Conservation (phyloP, 2,888 invertebrate genomes). For the Tiliacea citrago region DNA sequence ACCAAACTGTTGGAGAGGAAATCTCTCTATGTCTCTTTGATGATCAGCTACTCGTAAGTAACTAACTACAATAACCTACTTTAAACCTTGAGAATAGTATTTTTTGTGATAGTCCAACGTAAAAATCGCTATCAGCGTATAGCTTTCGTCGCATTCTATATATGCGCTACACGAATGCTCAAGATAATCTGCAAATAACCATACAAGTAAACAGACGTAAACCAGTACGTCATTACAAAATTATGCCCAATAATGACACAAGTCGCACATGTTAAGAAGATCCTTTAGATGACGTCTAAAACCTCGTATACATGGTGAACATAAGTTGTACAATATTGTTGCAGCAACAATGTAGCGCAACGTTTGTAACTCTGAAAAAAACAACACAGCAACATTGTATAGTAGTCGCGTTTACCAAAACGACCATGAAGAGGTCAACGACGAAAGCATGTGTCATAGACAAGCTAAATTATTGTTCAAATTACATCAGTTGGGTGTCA, state of each 20-base stretch:
- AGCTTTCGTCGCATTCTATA: conserved; percentile 26
- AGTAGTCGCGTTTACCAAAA: conserved; percentile 4
- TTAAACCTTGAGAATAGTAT: neutral
- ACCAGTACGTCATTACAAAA: conserved; percentile 71
- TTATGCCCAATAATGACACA: conserved; percentile 67
- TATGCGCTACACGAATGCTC: conserved; percentile 58
- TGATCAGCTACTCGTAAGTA: neutral
- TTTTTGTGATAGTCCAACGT: neutral
- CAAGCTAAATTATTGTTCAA: conserved; percentile 78
- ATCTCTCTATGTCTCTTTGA: neutral
- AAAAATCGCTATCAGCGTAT: conserved; percentile 27
- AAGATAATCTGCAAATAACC: conserved; percentile 76
- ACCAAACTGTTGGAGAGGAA: neutral
- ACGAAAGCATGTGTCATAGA: conserved; percentile 66
- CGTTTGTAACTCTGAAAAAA: neutral
- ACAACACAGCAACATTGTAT: neutral
- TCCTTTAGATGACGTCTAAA: conserved; percentile 1
- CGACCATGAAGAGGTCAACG: conserved; percentile 53
- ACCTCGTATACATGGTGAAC: neutral
- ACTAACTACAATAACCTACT: neutral
- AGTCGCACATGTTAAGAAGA: conserved; percentile 32
- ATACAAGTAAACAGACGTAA: conserved; percentile 76
- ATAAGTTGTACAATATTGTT: neutral
- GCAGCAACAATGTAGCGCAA: neutral
- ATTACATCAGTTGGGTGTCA: conserved; percentile 81